Percentiles rank a stretch among this genome's conserved stretches.
phyloP scores from a whole-genome alignment of 2,888 invertebrate genomes.

The Melanostoma mellinum region DNA sequence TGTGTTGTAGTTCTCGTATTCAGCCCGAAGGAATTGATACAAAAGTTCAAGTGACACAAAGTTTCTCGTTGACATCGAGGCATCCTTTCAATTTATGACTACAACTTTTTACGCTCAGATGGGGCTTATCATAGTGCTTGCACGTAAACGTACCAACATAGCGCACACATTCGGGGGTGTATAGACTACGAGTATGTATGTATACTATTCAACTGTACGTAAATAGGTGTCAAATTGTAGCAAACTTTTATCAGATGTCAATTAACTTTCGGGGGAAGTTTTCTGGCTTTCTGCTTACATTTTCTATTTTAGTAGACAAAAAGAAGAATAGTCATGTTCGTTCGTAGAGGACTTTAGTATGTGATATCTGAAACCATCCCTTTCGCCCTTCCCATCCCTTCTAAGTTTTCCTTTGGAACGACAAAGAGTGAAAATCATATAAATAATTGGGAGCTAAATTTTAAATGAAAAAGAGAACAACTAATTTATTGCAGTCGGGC shows the following conservation, averaged over 20 bases:
- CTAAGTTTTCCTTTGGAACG: too few species aligned
- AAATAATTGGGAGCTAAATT: too few species aligned
- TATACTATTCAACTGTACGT: too few species aligned
- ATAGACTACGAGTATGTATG: constrained; percentile 1
- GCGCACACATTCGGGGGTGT: constrained; percentile 29
- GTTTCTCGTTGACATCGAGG: constrained; percentile 63
- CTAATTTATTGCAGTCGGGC: too few species aligned
- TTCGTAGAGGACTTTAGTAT: too few species aligned
- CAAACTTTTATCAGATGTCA: constrained; percentile 67
- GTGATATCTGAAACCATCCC: too few species aligned
- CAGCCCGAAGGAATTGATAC: constrained; percentile 45
- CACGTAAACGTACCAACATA: constrained; percentile 32
- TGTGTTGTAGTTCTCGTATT: constrained; percentile 51
- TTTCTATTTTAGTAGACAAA: too few species aligned
- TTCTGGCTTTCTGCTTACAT: background rate
- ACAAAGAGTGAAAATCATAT: too few species aligned
- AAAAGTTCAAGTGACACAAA: constrained; percentile 67
- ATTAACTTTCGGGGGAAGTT: constrained; percentile 59
- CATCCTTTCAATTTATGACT: constrained; percentile 64
- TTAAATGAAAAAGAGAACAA: too few species aligned
- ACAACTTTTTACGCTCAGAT: constrained; percentile 56
- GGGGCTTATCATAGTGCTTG: constrained; percentile 38
- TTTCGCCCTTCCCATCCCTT: too few species aligned
- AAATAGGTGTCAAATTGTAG: constrained; percentile 69
- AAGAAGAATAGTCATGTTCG: too few species aligned